Conservation (phyloP, 2,888 invertebrate species). For the Monopis laevigella region DNA sequence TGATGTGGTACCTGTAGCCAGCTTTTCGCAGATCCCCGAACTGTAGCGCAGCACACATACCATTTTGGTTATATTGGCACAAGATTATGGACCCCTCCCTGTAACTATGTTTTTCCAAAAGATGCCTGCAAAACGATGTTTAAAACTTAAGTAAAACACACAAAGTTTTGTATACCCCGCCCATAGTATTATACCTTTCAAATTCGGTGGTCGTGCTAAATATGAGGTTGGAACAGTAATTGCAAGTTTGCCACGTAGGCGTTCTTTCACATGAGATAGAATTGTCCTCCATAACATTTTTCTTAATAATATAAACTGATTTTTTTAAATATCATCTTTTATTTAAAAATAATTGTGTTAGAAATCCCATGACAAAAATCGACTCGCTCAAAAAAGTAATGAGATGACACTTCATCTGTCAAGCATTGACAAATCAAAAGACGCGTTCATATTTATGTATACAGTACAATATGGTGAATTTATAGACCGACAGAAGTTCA, state of each 20-base stretch:
- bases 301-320: conserved; percentile 19
- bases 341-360: neutral
- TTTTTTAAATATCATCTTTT: conserved; percentile 7
- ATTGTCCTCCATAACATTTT: conserved; percentile 63
- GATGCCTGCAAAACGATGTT: conserved; percentile 69
- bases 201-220: conserved; percentile 69
- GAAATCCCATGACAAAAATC: conserved; percentile 7
- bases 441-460: neutral
- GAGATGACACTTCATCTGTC: too few species aligned
- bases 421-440: neutral
- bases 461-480: too few species aligned
- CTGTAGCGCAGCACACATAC: conserved; percentile 87
- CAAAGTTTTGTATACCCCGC: neutral
- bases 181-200: conserved; percentile 55
- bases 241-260: conserved; percentile 70
- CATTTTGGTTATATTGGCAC: conserved; percentile 88
- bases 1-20: conserved; percentile 88
- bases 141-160: neutral
- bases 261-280: conserved; percentile 34
- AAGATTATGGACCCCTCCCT: conserved; percentile 87
- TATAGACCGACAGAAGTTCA: too few species aligned
- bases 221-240: conserved; percentile 68
- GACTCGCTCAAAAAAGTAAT: too few species aligned
- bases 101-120: conserved; percentile 82
- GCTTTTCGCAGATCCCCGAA: conserved; percentile 88